Percentiles rank a stretch among this genome's conserved stretches.
Conservation (phyloP, 2,113 vertebrate genomes). For the Prolemur simus region DNA sequence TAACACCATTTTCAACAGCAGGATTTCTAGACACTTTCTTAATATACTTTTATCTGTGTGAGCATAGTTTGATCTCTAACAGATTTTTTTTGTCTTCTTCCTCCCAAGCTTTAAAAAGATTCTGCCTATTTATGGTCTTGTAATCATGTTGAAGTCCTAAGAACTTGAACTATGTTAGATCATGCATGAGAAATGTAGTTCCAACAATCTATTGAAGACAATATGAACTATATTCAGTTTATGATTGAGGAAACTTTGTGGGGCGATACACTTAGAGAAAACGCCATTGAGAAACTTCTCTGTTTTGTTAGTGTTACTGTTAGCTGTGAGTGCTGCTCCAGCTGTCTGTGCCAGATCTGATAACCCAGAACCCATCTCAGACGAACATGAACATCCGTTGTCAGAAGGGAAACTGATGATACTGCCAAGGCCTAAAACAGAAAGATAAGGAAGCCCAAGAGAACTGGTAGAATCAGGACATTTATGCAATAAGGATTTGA, state of each 20-base stretch:
- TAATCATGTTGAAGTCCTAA: neutral
- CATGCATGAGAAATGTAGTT: neutral
- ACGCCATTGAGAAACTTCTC: neutral
- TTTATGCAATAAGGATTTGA: neutral
- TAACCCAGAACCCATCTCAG: constrained; percentile 23
- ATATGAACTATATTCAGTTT: neutral
- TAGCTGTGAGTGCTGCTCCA: neutral
- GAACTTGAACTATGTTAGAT: neutral
- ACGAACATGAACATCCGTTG: neutral
- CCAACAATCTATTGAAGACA: neutral
- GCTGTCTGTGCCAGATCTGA: neutral
- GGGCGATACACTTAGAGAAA: neutral
- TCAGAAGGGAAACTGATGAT: neutral
- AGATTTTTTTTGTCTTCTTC: neutral
- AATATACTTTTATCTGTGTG: neutral
- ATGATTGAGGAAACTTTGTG: neutral
- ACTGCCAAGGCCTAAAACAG: neutral
- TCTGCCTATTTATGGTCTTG: neutral
- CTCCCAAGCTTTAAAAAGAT: neutral
- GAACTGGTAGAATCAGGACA: neutral
- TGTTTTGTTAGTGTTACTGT: neutral
- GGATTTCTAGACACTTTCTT: neutral
- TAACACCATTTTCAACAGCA: neutral
- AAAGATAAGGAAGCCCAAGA: neutral
- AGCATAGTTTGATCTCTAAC: neutral